Evolutionary conservation across 2,113 vertebrate genomes (phyloP).

Genomic region (Cynopterus brachyotis): DNA sequence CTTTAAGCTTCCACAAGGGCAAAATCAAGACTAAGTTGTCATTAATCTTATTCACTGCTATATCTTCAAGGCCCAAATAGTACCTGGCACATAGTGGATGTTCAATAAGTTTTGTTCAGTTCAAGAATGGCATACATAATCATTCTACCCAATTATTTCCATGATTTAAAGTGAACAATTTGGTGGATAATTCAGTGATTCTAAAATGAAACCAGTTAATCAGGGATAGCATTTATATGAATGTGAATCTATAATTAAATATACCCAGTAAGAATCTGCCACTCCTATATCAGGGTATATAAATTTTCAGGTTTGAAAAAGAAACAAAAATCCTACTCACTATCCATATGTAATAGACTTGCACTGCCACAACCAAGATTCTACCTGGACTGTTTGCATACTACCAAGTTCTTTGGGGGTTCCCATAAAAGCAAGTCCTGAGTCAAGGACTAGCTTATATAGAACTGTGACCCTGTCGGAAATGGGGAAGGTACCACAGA

Average conservation of each 20-base stretch:
- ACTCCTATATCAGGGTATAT: neutral
- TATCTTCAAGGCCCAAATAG: neutral
- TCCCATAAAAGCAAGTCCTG: neutral
- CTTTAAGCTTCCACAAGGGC: neutral
- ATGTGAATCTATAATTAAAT: neutral
- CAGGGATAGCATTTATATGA: neutral
- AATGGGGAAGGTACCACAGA: neutral
- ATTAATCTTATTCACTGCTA: neutral
- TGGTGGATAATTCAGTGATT: neutral
- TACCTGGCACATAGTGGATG: neutral
- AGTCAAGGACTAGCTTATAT: neutral
- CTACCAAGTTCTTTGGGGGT: neutral
- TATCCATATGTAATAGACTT: neutral
- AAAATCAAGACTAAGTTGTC: conserved; percentile 24
- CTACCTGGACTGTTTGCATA: neutral
- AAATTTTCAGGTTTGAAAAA: neutral
- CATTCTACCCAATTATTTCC: neutral
- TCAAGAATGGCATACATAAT: neutral
- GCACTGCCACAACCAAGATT: neutral
- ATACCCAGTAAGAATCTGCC: neutral
- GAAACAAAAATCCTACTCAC: neutral
- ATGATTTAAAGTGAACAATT: neutral
- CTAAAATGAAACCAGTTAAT: conserved; percentile 35
- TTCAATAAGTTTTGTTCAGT: neutral
- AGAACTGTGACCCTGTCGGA: neutral